These are phyloP conservation scores for Lutraria rhynchaena DNA, from an alignment of 1,140 invertebrate species.

Conservation along the genomic window DNA sequence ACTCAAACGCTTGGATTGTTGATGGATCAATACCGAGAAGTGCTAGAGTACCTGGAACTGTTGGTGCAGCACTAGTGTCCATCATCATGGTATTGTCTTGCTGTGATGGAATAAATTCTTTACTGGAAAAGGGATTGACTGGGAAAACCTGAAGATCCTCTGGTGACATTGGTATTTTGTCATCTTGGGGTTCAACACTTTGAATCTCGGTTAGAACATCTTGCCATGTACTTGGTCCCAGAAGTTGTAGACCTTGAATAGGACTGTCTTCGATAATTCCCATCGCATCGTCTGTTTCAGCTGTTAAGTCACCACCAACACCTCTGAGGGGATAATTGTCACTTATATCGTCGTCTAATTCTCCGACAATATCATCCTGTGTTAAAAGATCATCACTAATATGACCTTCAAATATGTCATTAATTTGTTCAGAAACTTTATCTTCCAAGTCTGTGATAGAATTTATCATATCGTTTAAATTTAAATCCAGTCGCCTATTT, in stretches of 20 bases:
- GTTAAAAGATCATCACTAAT: background rate
- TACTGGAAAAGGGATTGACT: constrained; percentile 4
- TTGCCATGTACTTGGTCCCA: constrained; percentile 6
- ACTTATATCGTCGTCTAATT: background rate
- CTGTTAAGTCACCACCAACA: no score
- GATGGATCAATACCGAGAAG: constrained; percentile 16
- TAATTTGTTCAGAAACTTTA: background rate
- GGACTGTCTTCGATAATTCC: background rate
- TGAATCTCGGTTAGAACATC: constrained; percentile 11
- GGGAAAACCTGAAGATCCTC: constrained; percentile 13
- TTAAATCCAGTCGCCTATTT: background rate
- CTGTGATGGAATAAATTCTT: no score
- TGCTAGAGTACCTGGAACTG: background rate
- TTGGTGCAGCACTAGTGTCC: background rate
- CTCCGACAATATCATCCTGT: constrained; percentile 4
- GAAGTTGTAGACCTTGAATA: constrained; percentile 11
- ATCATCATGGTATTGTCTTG: no score
- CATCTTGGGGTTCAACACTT: background rate
- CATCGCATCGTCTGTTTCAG: background rate
- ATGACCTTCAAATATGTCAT: background rate
- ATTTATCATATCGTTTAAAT: background rate
- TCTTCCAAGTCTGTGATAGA: background rate
- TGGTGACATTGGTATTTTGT: background rate
- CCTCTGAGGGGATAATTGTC: background rate
- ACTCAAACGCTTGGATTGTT: background rate